Percentiles rank a stretch among this genome's conserved stretches.
phyloP scores from a whole-genome alignment of 2,888 invertebrate genomes.

The Sipha maydis region DNA sequence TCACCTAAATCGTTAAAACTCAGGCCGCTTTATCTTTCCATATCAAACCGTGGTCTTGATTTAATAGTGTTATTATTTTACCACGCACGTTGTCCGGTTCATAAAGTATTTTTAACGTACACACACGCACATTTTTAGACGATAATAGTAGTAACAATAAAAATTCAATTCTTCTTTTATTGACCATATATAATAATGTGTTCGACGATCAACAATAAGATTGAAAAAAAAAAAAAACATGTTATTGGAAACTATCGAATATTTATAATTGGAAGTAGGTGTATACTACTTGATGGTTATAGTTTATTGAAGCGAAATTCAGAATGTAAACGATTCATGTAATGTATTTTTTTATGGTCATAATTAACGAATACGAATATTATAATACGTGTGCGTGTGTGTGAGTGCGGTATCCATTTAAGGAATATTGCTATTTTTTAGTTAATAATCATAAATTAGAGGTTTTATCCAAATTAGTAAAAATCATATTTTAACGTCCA shows the following conservation, averaged over 20 bases:
- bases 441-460: conserved; percentile 33
- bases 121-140: too few species aligned
- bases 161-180: conserved; percentile 4
- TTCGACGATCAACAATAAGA: neutral
- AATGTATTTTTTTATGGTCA: conserved; percentile 6
- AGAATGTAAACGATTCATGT: neutral
- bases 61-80: too few species aligned
- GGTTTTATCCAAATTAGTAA: conserved; percentile 24
- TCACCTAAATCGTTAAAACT: too few species aligned
- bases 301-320: conserved; percentile 32
- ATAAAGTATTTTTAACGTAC: too few species aligned
- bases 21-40: too few species aligned
- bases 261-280: conserved; percentile 46
- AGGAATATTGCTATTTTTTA: conserved; percentile 6
- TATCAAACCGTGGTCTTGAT: too few species aligned
- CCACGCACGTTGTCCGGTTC: too few species aligned
- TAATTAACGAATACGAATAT: conserved; percentile 14
- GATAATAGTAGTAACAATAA: too few species aligned
- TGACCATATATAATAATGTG: neutral
- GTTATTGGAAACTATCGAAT: conserved; percentile 8
- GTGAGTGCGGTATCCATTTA: neutral
- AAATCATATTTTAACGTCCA: conserved; percentile 13
- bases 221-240: neutral
- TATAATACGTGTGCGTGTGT: neutral
- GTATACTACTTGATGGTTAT: conserved; percentile 13